Conservation (phyloP, 2,888 invertebrate species). For the Hirtodrosophila cameraria region DNA sequence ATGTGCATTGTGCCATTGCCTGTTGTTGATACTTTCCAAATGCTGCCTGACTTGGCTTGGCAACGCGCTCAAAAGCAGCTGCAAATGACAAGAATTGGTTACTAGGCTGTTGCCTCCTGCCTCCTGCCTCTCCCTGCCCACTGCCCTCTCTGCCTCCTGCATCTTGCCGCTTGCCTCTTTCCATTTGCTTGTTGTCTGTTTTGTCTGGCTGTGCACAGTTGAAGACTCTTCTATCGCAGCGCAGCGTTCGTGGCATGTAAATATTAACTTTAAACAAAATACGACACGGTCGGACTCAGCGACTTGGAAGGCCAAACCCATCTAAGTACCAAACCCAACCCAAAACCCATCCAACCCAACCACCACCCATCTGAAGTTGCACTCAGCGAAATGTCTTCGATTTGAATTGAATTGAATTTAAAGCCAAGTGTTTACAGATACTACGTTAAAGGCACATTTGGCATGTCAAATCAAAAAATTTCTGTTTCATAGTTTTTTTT, state of each 20-base stretch:
- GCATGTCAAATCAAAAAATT: too few species aligned
- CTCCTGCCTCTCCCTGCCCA: not conserved
- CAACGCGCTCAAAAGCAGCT: conserved; percentile 61
- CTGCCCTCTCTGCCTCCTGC: not conserved
- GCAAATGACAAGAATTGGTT: conserved; percentile 78
- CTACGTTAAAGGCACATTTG: too few species aligned
- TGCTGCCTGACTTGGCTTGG: conserved; percentile 19
- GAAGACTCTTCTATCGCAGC: conserved; percentile 7
- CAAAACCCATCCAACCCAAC: not conserved
- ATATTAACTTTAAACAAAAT: conserved; percentile 77
- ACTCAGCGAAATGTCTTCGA: conserved; percentile 12
- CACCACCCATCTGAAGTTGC: conserved; percentile 4
- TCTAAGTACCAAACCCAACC: conserved; percentile 8
- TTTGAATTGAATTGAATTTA: conserved; percentile 4
- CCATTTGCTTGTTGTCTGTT: too few species aligned
- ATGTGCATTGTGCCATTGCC: conserved; percentile 33
- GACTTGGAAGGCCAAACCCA: conserved; percentile 51
- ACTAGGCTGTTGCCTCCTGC: conserved; percentile 38
- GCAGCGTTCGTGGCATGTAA: conserved; percentile 70
- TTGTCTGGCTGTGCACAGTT: conserved; percentile 26
- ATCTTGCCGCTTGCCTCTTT: not conserved
- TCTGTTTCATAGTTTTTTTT: too few species aligned
- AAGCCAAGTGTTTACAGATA: too few species aligned
- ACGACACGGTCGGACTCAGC: conserved; percentile 54
- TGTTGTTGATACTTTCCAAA: conserved; percentile 36